phyloP scores from a whole-genome alignment of 2,888 invertebrate species.

The Aphidoletes aphidimyza region DNA sequence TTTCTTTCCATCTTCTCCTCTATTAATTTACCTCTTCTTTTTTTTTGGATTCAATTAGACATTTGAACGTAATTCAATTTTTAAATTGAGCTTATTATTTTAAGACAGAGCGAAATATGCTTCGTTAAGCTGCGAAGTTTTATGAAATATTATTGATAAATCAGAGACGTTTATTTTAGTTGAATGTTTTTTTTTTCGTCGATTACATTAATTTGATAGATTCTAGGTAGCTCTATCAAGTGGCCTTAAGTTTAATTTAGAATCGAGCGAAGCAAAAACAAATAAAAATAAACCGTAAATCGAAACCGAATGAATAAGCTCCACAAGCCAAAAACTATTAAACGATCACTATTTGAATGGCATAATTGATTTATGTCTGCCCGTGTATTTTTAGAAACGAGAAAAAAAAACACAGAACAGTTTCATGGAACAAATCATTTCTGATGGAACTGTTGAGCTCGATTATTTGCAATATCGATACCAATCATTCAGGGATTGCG shows the following conservation, averaged over 20 bases:
- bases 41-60: neutral
- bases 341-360: neutral
- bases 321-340: neutral
- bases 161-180: constrained; percentile 17
- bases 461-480: neutral
- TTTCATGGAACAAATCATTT: neutral
- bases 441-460: neutral
- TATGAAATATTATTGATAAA: neutral
- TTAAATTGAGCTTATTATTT: constrained; percentile 25
- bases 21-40: neutral
- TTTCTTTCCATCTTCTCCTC: too few relatives aligned
- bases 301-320: neutral
- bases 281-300: neutral
- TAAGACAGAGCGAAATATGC: neutral
- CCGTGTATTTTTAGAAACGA: too few relatives aligned
- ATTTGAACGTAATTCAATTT: neutral
- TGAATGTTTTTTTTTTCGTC: too few relatives aligned
- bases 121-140: constrained; percentile 20
- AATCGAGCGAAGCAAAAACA: neutral
- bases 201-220: too few relatives aligned
- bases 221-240: neutral
- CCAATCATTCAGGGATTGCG: neutral
- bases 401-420: neutral
- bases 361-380: constrained; percentile 31
- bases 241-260: constrained; percentile 27